phyloP scores from a whole-genome alignment of 2,797 vertebrate species.

The Chrysolophus pictus region DNA sequence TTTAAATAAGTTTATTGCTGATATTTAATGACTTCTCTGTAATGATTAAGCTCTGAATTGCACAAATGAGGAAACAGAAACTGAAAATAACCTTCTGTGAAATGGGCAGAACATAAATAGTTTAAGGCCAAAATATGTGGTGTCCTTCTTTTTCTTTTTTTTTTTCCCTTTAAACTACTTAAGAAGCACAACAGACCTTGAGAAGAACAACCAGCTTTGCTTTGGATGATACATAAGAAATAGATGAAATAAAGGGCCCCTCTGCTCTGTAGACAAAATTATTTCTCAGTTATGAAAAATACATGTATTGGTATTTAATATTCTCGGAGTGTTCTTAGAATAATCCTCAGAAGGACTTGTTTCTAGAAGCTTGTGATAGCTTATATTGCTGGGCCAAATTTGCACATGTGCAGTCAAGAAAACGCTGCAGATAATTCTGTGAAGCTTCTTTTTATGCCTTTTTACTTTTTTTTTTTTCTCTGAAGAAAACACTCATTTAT shows the following conservation, averaged over 20 bases:
- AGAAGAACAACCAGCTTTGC: neutral
- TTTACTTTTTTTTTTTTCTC: neutral
- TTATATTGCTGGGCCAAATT: neutral
- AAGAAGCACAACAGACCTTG: neutral
- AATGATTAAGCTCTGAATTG: neutral
- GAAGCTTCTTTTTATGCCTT: neutral
- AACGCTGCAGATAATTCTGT: neutral
- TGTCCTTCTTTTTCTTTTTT: fast-evolving
- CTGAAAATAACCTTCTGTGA: neutral
- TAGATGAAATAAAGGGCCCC: neutral
- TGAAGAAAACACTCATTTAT: neutral
- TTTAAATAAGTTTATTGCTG: neutral
- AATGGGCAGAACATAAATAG: neutral
- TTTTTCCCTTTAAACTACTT: neutral
- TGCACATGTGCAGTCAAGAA: neutral
- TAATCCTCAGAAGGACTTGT: neutral
- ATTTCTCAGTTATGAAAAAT: neutral
- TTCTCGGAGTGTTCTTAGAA: neutral
- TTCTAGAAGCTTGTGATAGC: constrained; percentile 20
- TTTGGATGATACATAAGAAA: neutral
- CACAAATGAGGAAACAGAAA: neutral
- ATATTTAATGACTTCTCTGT: neutral
- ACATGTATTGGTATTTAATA: neutral
- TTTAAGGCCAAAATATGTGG: neutral
- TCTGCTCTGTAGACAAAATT: neutral